Conservation (phyloP, 1,140 invertebrate species). For the Chrysoperla carnea region DNA sequence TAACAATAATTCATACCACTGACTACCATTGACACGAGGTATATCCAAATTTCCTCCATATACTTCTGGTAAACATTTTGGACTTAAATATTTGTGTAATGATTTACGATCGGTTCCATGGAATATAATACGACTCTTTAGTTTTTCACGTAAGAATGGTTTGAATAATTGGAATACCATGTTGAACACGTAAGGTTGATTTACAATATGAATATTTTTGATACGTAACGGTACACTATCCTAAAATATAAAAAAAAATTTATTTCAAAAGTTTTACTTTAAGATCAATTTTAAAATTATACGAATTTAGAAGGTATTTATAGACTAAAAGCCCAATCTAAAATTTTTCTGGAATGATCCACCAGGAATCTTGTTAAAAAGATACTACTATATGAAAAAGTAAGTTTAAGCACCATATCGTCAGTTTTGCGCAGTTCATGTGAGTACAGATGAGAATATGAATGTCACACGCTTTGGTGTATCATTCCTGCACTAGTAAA, state of each 20-base stretch:
- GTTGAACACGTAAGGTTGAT: conserved; percentile 77
- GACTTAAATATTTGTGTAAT: conserved; percentile 58
- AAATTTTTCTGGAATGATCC: too few relatives aligned
- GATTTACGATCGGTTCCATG: conserved; percentile 67
- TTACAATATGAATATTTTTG: conserved; percentile 73
- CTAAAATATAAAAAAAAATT: conserved; percentile 23
- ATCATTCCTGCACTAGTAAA: too few relatives aligned
- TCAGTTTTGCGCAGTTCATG: too few relatives aligned
- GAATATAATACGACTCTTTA: conserved; percentile 58
- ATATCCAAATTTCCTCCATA: conserved; percentile 61
- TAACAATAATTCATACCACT: conserved; percentile 53
- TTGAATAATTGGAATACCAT: conserved; percentile 76
- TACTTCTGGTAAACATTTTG: conserved; percentile 55
- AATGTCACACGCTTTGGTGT: too few relatives aligned
- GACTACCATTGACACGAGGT: conserved; percentile 36
- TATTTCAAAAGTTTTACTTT: not conserved
- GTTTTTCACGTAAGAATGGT: conserved; percentile 63
- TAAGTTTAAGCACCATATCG: too few relatives aligned
- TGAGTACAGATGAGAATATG: too few relatives aligned
- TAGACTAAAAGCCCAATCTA: too few relatives aligned
- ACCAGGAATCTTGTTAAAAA: too few relatives aligned
- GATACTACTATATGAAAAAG: too few relatives aligned
- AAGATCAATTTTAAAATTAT: too few relatives aligned
- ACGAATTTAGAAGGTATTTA: too few relatives aligned
- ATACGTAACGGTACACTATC: conserved; percentile 64